phyloP scores from a whole-genome alignment of 1,140 invertebrate genomes.

The Wasmannia auropunctata region DNA sequence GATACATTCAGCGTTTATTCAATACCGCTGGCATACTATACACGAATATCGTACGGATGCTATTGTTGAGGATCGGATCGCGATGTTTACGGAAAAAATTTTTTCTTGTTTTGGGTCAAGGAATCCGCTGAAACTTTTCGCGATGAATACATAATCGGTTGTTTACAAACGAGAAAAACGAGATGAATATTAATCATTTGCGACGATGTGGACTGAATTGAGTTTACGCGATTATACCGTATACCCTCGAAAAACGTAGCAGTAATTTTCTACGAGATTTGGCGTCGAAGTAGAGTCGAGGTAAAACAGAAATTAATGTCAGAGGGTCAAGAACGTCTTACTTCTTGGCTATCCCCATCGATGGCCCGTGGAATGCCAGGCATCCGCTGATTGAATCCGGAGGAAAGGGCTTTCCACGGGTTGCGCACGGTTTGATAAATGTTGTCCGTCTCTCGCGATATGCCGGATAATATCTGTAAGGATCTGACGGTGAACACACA shows the following conservation, averaged over 20 bases:
- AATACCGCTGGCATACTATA: constrained; percentile 30
- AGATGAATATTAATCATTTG: neutral
- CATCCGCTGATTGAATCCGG: constrained; percentile 84
- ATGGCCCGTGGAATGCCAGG: constrained; percentile 81
- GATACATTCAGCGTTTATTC: constrained; percentile 53
- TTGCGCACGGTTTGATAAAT: constrained; percentile 81
- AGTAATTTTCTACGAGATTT: neutral
- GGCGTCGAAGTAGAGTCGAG: neutral
- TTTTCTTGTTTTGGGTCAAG: constrained; percentile 12
- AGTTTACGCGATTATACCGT: neutral
- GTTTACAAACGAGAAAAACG: neutral
- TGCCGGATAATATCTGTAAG: constrained; percentile 82
- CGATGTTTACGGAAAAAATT: constrained; percentile 21
- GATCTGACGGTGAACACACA: constrained; percentile 63
- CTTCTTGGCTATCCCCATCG: constrained; percentile 77
- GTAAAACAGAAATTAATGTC: constrained; percentile 72
- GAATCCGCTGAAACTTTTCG: constrained; percentile 22
- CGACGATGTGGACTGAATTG: neutral
- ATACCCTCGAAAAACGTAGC: neutral
- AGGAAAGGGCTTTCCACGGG: constrained; percentile 30
- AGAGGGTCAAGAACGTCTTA: constrained; percentile 80
- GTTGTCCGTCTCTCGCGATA: constrained; percentile 78
- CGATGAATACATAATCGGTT: neutral
- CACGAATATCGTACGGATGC: constrained; percentile 7
- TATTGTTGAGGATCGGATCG: constrained; percentile 12